A percentile compares a stretch with the other conserved stretches of the same genome.
Conservation (phyloP, 2,888 invertebrate species). For the Polydrusus pterygomalis region DNA sequence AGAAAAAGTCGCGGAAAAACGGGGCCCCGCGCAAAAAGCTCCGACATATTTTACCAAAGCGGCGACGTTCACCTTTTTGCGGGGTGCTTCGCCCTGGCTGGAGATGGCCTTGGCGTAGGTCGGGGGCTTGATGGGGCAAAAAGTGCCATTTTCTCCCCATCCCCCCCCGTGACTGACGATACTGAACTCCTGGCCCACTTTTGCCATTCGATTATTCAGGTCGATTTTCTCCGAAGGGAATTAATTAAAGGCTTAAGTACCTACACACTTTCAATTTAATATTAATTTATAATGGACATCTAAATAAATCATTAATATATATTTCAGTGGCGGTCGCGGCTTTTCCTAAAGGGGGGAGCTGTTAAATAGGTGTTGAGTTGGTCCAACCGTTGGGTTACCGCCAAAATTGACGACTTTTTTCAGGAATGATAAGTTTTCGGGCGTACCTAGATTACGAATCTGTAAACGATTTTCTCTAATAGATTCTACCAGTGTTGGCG, state of each 20-base stretch:
- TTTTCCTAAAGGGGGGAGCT: too few relatives aligned
- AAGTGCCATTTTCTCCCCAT: constrained; percentile 54
- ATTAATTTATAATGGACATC: too few relatives aligned
- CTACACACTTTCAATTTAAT: too few relatives aligned
- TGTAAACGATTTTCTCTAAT: too few relatives aligned
- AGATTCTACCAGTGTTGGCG: too few relatives aligned
- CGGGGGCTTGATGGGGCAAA: constrained; percentile 57
- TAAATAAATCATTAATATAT: too few relatives aligned
- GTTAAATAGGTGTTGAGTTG: too few relatives aligned
- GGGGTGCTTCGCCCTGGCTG: constrained; percentile 47
- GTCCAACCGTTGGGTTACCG: too few relatives aligned
- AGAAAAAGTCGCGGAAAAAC: constrained; percentile 55
- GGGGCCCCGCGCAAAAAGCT: constrained; percentile 53
- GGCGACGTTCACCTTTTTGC: constrained; percentile 56
- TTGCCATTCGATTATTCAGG: constrained; percentile 44
- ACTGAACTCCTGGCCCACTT: constrained; percentile 52
- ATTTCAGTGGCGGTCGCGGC: too few relatives aligned
- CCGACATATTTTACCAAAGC: constrained; percentile 55
- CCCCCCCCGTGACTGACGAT: constrained; percentile 50
- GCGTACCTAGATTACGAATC: too few relatives aligned
- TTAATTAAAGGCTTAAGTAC: neutral
- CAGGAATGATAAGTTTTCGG: too few relatives aligned
- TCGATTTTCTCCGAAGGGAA: neutral
- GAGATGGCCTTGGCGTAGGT: constrained; percentile 61
- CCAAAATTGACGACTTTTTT: too few relatives aligned